Conservation (phyloP, 2,888 invertebrate genomes). For the Silvanus unidentatus region DNA sequence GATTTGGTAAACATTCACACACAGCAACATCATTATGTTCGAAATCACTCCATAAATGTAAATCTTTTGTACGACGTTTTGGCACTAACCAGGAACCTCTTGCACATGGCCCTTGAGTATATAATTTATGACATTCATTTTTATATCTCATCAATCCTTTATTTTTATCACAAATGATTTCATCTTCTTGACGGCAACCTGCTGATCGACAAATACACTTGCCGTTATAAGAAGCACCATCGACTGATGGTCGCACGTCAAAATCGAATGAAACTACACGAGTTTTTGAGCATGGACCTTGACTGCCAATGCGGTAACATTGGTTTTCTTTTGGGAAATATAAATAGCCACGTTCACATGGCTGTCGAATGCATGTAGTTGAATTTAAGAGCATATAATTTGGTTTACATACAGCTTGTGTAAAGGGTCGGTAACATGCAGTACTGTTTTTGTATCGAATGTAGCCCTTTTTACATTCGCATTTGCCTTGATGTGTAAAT, state of each 20-base stretch:
- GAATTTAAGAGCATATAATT: slow-evolving; percentile 65
- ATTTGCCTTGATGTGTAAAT: slow-evolving; percentile 50
- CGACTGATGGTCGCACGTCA: slow-evolving; percentile 67
- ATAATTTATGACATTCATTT: slow-evolving; percentile 68
- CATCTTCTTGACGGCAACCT: slow-evolving; percentile 25
- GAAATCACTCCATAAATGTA: slow-evolving; percentile 14
- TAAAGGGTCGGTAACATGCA: slow-evolving; percentile 71
- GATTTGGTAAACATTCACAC: slow-evolving; percentile 65
- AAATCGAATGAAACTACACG: slow-evolving; percentile 78
- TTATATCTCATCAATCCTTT: slow-evolving; percentile 59
- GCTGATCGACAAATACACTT: slow-evolving; percentile 61
- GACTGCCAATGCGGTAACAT: slow-evolving; percentile 72
- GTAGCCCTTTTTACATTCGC: slow-evolving; percentile 66
- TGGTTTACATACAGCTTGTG: slow-evolving; percentile 68
- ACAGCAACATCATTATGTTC: slow-evolving; percentile 27
- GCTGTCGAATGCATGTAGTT: slow-evolving; percentile 63
- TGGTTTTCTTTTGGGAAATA: slow-evolving; percentile 68
- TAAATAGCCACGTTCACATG: slow-evolving; percentile 68
- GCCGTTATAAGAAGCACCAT: slow-evolving; percentile 78
- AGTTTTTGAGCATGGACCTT: slow-evolving; percentile 67
- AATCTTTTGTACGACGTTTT: slow-evolving; percentile 39
- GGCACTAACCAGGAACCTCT: slow-evolving; percentile 66
- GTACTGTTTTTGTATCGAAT: slow-evolving; percentile 56
- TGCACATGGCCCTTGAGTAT: slow-evolving; percentile 71
- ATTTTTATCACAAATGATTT: slow-evolving; percentile 32